These are phyloP conservation scores for Pelobates fuscus DNA, from an alignment of 2,113 vertebrate genomes.

Conservation along the genomic window DNA sequence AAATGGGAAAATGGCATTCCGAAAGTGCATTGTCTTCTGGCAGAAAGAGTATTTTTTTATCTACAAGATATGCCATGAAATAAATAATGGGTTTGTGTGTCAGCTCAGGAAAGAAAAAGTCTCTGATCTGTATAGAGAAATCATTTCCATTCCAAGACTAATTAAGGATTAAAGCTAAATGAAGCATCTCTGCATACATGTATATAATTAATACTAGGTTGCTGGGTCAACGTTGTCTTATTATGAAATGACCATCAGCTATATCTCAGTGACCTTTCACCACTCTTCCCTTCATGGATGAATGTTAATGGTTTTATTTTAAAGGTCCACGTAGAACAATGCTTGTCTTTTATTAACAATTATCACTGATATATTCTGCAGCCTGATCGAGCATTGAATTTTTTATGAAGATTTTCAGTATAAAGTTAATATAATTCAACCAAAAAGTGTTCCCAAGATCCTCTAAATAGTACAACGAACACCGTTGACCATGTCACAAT, in stretches of 20 bases:
- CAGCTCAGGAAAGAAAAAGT: not conserved
- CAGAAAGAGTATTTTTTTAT: too few species aligned
- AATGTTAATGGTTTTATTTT: conserved; percentile 44
- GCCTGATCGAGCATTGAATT: conserved; percentile 30
- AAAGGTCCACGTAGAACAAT: conserved; percentile 33
- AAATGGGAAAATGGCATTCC: too few species aligned
- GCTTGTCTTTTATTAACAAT: conserved; percentile 12
- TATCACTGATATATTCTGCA: conserved; percentile 35
- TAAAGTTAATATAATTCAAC: conserved; percentile 25
- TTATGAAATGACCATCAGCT: not conserved
- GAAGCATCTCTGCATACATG: conserved; percentile 8
- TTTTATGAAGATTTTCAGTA: conserved; percentile 40
- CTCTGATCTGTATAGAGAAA: not conserved
- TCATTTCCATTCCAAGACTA: conserved; percentile 25
- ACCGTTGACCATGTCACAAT: not conserved
- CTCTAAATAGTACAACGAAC: conserved; percentile 7
- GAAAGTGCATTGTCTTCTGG: too few species aligned
- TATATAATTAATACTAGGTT: conserved; percentile 21
- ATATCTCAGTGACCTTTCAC: conserved; percentile 1
- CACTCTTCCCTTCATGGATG: conserved; percentile 20
- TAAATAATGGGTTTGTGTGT: too few species aligned
- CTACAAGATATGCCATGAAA: too few species aligned
- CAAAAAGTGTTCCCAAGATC: conserved; percentile 19
- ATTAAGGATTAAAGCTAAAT: conserved; percentile 33
- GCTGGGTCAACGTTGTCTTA: conserved; percentile 8